phyloP scores from a whole-genome alignment of 1,140 invertebrate species.

The Leptinotarsa lineolata region DNA sequence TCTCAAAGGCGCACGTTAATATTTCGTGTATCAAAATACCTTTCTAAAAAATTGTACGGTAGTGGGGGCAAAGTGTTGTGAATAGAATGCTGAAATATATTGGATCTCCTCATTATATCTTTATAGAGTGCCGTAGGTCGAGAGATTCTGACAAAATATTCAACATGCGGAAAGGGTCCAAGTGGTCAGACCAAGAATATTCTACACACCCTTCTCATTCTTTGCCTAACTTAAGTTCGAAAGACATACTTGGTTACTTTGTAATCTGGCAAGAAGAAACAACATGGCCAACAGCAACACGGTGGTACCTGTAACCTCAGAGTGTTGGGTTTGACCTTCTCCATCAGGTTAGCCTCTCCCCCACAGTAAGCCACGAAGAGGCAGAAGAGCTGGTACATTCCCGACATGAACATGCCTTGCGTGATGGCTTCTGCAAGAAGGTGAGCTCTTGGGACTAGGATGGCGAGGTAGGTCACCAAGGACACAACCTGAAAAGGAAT shows the following conservation, averaged over 20 bases:
- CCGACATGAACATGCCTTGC: conserved; percentile 65
- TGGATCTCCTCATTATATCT: too few species aligned
- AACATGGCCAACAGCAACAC: conserved; percentile 69
- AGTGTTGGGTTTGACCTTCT: conserved; percentile 57
- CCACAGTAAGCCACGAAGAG: conserved; percentile 65
- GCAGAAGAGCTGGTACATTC: conserved; percentile 66
- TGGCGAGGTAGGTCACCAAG: conserved; percentile 60
- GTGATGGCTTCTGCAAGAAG: conserved; percentile 66
- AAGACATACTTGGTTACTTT: conserved; percentile 61
- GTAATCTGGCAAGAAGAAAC: conserved; percentile 60
- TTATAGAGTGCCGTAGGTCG: too few species aligned
- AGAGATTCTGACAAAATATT: too few species aligned
- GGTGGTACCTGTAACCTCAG: conserved; percentile 62
- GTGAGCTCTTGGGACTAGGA: conserved; percentile 64
- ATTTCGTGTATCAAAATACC: too few species aligned
- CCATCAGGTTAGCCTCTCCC: conserved; percentile 62
- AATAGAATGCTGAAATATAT: too few species aligned
- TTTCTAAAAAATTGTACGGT: too few species aligned
- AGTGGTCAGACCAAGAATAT: too few species aligned
- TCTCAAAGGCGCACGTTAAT: too few species aligned
- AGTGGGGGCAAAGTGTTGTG: too few species aligned
- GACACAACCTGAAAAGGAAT: conserved; percentile 60
- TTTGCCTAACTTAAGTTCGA: background rate
- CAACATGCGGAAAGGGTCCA: too few species aligned
- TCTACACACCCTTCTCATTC: too few species aligned